Evolutionary conservation across 2,797 vertebrate genomes (phyloP), one percentile per base, ranked within the genome.

Genomic region (Darevskia mixta): DNA sequence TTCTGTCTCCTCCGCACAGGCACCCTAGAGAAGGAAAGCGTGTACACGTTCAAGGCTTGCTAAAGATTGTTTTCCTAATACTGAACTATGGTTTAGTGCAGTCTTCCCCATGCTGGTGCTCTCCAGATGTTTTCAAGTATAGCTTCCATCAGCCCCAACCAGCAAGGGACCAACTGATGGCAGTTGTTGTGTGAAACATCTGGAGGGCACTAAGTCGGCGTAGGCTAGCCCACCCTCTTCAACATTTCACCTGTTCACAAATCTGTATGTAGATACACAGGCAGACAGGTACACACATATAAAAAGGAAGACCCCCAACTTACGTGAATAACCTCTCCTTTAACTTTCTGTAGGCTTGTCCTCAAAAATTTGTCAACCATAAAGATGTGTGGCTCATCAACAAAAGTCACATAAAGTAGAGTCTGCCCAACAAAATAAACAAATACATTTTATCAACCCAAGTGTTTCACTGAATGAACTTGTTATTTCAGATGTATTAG

Each of bases 371-470:
- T 96, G 89, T 98, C 97, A 88, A 97, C 93, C 95, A 97, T 94
- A 3, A 95, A 93, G 61, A 98, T 85, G 23, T 95, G 89, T 15
- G 94, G 78, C 84, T 98, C 97, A 29, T 98, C 98, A 5, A 98
- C 97, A 88, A 95, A 98, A 11, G 98, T 98, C 78, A 99, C 96
- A 1, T 96, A 97, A 58, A 98, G 95, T 85, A 98, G 41, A 49
- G 94, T 96, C 98, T 97, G 93, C 27, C 41, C 41, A 79, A 73
- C 35, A 83, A 84, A 86, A 92, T 71, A 83, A 88, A 78, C 66
- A n/a, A 90, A 75, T 23, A 67, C 23, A 69, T n/a, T n/a, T 64
- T 38, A 64, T 76, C 66, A 43, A 78, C 38, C 20, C 10, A 9
- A 8, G 32, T 9, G 18, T 80, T 23, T 72, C 27, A 81, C 38